These are phyloP conservation scores for Turdus rufiventris DNA, from an alignment of 2,113 vertebrate genomes.

Conservation along the genomic window DNA sequence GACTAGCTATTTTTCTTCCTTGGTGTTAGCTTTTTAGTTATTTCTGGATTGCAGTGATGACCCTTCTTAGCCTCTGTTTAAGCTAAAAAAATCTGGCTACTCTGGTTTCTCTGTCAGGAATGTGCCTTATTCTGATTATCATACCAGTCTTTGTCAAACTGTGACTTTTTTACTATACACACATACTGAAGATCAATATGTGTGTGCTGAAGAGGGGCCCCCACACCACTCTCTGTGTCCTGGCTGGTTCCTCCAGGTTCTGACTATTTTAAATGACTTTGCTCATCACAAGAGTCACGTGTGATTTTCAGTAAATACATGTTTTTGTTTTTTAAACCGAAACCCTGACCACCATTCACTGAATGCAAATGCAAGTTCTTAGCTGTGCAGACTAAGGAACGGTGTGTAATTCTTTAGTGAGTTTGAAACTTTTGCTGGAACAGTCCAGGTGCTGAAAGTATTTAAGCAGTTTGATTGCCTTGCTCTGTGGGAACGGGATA, in stretches of 20 bases:
- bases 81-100: not conserved
- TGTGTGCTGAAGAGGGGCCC: not conserved
- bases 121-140: not conserved
- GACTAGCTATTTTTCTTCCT: not conserved
- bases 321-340: not conserved
- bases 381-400: not conserved
- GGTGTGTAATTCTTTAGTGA: not conserved
- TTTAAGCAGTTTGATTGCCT: not conserved
- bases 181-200: not conserved
- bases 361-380: not conserved
- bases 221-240: not conserved
- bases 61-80: not conserved
- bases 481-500: rapidly evolving
- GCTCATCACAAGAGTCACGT: not conserved
- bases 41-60: conserved; percentile 15
- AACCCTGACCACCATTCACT: not conserved
- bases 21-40: conserved; percentile 4
- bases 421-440: not conserved
- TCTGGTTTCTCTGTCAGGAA: not conserved
- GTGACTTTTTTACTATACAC: not conserved
- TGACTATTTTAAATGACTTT: not conserved
- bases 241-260: not conserved
- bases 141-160: not conserved
- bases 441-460: not conserved
- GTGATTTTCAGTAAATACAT: not conserved